phyloP scores from a whole-genome alignment of 2,113 vertebrate species.

The Ochotona curzoniae region DNA sequence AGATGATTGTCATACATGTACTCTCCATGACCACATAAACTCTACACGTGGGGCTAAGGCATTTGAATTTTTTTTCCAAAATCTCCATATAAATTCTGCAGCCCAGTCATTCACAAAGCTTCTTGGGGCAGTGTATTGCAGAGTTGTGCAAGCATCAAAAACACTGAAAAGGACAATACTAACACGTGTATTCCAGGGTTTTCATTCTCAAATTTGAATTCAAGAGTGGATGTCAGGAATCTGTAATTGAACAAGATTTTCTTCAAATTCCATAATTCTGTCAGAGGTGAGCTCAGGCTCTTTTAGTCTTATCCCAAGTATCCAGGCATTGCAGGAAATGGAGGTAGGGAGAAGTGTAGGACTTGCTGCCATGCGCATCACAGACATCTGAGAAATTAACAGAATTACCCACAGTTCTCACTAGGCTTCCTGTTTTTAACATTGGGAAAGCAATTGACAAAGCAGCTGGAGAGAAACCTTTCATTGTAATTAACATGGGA shows the following conservation, averaged over 20 bases:
- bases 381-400: slow-evolving; percentile 38
- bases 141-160: neutral
- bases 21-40: neutral
- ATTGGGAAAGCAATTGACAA: slow-evolving; percentile 20
- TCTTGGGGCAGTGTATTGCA: neutral
- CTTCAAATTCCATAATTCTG: neutral
- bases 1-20: slow-evolving; percentile 12
- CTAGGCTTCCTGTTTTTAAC: neutral
- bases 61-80: slow-evolving; percentile 23
- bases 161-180: neutral
- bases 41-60: neutral
- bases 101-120: neutral
- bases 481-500: neutral
- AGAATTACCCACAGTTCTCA: neutral
- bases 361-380: neutral
- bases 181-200: neutral
- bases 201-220: neutral
- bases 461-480: slow-evolving; percentile 9
- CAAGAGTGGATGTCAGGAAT: neutral
- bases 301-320: neutral
- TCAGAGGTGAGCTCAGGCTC: neutral
- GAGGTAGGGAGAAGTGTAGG: neutral
- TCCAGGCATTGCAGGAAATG: neutral
- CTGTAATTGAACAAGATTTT: neutral
- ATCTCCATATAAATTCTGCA: neutral